Percentiles rank a stretch among this genome's conserved stretches.
These are phyloP conservation scores for Stegastes partitus DNA, from an alignment of 2,113 vertebrate genomes.

Conservation along the genomic window DNA sequence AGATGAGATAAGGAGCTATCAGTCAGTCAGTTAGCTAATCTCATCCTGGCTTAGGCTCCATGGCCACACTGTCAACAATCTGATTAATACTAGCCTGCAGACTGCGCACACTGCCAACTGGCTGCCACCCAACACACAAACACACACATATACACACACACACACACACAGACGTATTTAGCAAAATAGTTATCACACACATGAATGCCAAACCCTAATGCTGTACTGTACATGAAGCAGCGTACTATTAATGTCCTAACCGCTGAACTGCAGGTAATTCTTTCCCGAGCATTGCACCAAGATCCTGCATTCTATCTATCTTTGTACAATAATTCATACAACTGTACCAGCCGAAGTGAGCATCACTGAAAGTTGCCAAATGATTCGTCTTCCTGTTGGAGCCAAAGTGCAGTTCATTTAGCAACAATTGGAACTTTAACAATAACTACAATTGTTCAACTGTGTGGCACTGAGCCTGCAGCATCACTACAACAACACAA, in stretches of 20 bases:
- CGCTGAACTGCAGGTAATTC: background rate
- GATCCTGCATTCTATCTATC: background rate
- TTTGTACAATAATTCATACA: background rate
- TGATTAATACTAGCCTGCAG: conserved; percentile 73
- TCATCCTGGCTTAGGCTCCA: conserved; percentile 60
- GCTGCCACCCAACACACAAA: conserved; percentile 35
- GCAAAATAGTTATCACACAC: conserved; percentile 8
- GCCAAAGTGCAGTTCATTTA: conserved; percentile 25
- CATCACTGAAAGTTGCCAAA: background rate
- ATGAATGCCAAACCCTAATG: background rate
- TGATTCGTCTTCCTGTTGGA: background rate
- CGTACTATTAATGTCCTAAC: background rate
- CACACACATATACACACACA: background rate
- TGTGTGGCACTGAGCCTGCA: conserved; percentile 36
- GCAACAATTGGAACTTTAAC: conserved; percentile 46
- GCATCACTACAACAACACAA: conserved; percentile 10
- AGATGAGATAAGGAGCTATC: conserved; percentile 63
- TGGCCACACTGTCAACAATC: conserved; percentile 70
- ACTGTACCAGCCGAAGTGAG: conserved; percentile 6
- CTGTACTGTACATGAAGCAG: background rate
- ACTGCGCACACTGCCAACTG: conserved; percentile 57
- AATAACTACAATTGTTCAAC: conserved; percentile 47
- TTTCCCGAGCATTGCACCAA: background rate
- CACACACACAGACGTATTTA: background rate
- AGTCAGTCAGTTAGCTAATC: conserved; percentile 66